Base-by-base conservation (phyloP, 53 echinoderm and acorn worm species). In the Holothuria leucospilota region DNA sequence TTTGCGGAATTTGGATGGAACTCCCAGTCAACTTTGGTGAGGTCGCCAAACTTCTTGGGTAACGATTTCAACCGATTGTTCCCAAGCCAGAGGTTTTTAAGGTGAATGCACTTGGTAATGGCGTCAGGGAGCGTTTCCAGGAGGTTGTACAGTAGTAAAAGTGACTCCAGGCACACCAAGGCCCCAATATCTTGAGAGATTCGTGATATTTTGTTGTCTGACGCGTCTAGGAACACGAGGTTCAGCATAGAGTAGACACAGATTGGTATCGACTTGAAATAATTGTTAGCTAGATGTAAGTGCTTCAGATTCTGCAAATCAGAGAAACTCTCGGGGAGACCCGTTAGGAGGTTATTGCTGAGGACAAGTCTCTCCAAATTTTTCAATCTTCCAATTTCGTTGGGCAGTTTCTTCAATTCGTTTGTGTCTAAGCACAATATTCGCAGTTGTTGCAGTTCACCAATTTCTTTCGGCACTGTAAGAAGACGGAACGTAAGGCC, bases 231-330 rank as follows among this genome's bases (percentile, higher is more conserved):
- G 68, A 98, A 98, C 71, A 90, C 84, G 8, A 98, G 90, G 18
- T 88, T 89, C 39, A 85, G 81, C 80, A 98, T 67, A 20, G 69
- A 89, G 77, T 90, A 95, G 52, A 98, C 90, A 9, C 85, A 77
- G 14, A 56, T 83, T 9, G 98, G 95, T 40, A 98, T 91, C 39
- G 87, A 88, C 42, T 90, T 89, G 51, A 95, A 88, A 87, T 86
- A 93, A 86, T 98, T 98, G 51, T 98, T 98, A 20, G 98, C 95
- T 30, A 98, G 83, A 66, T 98, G 98, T 23, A 98, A 84, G 64
- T 95, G 95, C 51, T 85, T 87, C 10, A 98, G 87, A 40, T 89
- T 85, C 29, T 90, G 86, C 11, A 95, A 88, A 60, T 88, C 74
- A 10, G 84, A 34, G 62, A 98, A 90, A 56, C 82, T 89, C 38